A percentile compares a stretch with the other conserved stretches of the same genome.
Evolutionary conservation across 2,888 invertebrate species (phyloP).

Genomic region (Megamerina dolium): DNA sequence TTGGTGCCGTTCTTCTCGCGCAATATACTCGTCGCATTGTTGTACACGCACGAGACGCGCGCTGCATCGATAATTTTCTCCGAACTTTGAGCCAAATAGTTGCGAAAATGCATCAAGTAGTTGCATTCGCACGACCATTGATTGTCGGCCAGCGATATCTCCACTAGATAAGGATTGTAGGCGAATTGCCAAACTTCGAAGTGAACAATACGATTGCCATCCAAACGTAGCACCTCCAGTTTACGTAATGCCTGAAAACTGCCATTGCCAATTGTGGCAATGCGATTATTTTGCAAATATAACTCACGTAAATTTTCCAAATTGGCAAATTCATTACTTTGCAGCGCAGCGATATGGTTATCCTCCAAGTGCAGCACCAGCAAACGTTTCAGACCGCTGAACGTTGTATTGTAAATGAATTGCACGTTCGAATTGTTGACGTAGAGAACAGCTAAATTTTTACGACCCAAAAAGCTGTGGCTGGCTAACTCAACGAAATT

Average conservation of each 20-base stretch:
- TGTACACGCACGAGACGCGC: conserved; percentile 69
- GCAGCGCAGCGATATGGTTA: conserved; percentile 71
- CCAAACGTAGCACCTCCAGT: conserved; percentile 76
- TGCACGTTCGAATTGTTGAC: conserved; percentile 85
- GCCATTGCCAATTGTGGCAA: conserved; percentile 75
- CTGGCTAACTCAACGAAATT: conserved; percentile 79
- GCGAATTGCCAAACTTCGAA: conserved; percentile 84
- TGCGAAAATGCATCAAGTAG: conserved; percentile 71
- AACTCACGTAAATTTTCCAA: conserved; percentile 78
- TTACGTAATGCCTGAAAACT: conserved; percentile 76
- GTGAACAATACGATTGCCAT: conserved; percentile 73
- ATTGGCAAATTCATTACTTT: conserved; percentile 77
- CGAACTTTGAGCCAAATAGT: conserved; percentile 71
- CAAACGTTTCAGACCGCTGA: conserved; percentile 77
- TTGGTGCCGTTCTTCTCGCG: conserved; percentile 73
- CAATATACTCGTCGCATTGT: conserved; percentile 66
- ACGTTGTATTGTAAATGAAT: conserved; percentile 81
- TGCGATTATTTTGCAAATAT: conserved; percentile 79
- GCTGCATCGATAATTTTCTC: conserved; percentile 76
- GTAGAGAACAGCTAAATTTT: conserved; percentile 79
- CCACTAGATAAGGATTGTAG: conserved; percentile 78
- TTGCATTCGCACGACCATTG: conserved; percentile 89
- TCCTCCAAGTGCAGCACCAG: conserved; percentile 79
- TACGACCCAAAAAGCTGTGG: conserved; percentile 86
- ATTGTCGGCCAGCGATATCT: conserved; percentile 76